Percentiles rank a stretch among this genome's conserved stretches.
Conservation (phyloP, 1,140 invertebrate species). For the Acarapis woodi region DNA sequence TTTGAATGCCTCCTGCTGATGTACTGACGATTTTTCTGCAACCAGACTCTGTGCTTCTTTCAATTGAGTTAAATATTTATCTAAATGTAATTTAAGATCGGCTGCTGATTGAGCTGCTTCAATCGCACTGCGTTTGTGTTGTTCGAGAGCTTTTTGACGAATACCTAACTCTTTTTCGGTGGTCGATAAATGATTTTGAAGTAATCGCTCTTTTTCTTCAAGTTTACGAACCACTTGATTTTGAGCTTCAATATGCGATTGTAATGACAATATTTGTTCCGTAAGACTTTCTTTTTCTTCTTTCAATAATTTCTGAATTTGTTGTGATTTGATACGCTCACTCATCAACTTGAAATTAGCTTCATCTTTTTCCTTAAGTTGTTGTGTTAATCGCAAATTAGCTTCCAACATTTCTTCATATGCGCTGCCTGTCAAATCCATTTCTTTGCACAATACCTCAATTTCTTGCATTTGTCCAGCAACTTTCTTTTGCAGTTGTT, state of each 20-base stretch:
- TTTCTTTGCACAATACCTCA: constrained; percentile 84
- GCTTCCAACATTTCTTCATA: constrained; percentile 99
- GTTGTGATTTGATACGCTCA: constrained; percentile 85
- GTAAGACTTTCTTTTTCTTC: constrained; percentile 74
- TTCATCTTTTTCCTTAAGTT: constrained; percentile 88
- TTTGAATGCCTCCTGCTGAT: constrained; percentile 88
- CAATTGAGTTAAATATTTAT: constrained; percentile 25
- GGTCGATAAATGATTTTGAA: constrained; percentile 67
- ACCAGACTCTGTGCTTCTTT: constrained; percentile 75
- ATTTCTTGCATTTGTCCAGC: constrained; percentile 67
- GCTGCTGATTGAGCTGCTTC: constrained; percentile 74
- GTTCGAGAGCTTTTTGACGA: constrained; percentile 76
- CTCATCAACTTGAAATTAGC: constrained; percentile 99
- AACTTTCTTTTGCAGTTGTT: constrained; percentile 23
- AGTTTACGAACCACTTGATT: constrained; percentile 74
- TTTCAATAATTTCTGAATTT: constrained; percentile 65
- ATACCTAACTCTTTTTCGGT: constrained; percentile 76
- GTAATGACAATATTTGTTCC: constrained; percentile 59
- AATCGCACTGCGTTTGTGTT: constrained; percentile 88
- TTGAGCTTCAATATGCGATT: constrained; percentile 73
- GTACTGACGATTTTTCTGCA: constrained; percentile 72
- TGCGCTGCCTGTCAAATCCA: constrained; percentile 95
- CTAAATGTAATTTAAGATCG: constrained; percentile 84
- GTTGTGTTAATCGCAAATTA: constrained; percentile 79
- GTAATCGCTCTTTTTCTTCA: constrained; percentile 81